Conservation (phyloP, 2,113 vertebrate species). For the Catharus bicknelli region DNA sequence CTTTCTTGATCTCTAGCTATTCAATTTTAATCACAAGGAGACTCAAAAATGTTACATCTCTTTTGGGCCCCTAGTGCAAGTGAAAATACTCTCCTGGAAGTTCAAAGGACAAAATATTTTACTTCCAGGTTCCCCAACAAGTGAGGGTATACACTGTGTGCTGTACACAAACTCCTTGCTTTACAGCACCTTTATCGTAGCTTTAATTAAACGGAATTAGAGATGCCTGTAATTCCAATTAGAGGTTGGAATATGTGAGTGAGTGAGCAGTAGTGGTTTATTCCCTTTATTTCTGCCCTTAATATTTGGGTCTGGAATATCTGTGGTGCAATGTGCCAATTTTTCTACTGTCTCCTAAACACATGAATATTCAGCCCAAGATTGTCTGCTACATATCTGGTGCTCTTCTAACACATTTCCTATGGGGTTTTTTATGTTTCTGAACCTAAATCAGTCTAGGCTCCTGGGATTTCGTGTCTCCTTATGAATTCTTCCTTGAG, state of each 20-base stretch:
- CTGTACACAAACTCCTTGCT: neutral
- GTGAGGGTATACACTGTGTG: neutral
- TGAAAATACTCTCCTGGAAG: neutral
- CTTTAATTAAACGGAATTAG: neutral
- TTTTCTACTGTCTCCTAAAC: neutral
- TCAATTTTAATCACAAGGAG: neutral
- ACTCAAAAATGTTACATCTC: neutral
- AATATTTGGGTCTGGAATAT: neutral
- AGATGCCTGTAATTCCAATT: neutral
- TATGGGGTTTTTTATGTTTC: neutral
- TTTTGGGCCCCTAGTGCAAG: neutral
- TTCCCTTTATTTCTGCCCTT: neutral
- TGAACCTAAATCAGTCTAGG: neutral
- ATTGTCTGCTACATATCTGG: neutral
- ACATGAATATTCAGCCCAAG: rapidly evolving
- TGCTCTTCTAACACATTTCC: neutral
- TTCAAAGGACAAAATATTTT: neutral
- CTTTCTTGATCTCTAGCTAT: neutral
- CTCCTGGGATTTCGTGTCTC: neutral
- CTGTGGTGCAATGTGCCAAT: neutral
- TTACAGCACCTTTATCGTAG: neutral
- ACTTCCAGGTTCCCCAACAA: neutral
- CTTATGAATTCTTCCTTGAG: neutral
- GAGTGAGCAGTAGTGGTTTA: neutral
- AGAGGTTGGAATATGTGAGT: neutral